Conservation (phyloP, 2,113 vertebrate species). For the Cercopithecus mona region DNA sequence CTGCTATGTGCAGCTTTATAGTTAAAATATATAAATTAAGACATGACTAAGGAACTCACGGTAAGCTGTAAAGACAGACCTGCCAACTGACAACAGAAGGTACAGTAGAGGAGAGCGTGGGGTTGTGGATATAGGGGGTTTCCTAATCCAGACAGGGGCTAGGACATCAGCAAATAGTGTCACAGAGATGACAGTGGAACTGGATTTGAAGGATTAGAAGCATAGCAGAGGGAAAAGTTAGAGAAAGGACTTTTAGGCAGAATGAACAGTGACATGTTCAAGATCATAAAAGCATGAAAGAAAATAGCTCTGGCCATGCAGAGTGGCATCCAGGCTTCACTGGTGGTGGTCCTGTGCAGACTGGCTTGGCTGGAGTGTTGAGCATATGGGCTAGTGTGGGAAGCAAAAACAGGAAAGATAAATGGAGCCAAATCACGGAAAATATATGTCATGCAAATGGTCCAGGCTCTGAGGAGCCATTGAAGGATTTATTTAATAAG, state of each 20-base stretch:
- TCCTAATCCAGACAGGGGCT: neutral
- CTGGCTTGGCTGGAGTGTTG: neutral
- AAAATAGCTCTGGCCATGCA: neutral
- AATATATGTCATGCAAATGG: neutral
- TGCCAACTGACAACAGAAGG: neutral
- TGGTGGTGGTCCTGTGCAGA: neutral
- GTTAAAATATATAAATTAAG: neutral
- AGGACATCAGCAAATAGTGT: neutral
- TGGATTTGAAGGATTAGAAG: neutral
- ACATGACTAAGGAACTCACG: neutral
- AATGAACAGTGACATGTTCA: neutral
- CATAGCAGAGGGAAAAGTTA: neutral
- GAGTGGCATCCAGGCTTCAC: neutral
- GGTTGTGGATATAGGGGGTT: neutral
- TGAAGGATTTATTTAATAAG: slow-evolving; percentile 27
- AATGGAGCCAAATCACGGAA: neutral
- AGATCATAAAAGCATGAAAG: neutral
- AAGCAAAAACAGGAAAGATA: neutral
- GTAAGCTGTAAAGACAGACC: slow-evolving; percentile 19
- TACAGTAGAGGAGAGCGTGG: neutral
- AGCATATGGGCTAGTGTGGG: neutral
- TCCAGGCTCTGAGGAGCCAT: neutral
- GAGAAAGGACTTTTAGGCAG: neutral
- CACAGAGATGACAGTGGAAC: neutral
- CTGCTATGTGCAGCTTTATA: neutral